Base-by-base conservation (phyloP, 2,113 vertebrate species). In the Dromiciops gliroides region DNA sequence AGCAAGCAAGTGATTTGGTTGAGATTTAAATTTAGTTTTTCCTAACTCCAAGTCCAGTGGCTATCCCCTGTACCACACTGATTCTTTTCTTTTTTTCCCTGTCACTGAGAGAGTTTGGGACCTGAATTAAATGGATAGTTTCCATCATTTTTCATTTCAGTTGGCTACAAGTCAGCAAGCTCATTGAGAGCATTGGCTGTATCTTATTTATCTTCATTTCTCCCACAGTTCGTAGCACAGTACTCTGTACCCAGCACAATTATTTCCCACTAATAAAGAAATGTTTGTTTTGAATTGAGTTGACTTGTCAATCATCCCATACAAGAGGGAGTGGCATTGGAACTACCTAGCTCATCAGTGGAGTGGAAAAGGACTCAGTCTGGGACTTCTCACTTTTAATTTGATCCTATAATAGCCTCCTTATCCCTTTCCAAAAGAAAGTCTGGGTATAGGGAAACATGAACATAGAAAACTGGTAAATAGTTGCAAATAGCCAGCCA, bases 401-500 rank as follows among this genome's bases (percentile, higher is more conserved):
- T 92, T 44, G 12, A 26, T 56, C 52, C n/a, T 90, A 2, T 37
- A 60, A 83, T 47, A 50, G 88, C 26, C 14, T 4, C n/a, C 92
- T 94, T 88, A 91, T 92, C 92, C 37, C 92, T 75, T 95, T 51
- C 14, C 90, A 49, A 91, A 97, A 7, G 93, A 47, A 19, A 60
- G 37, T 48, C 49, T 75, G 90, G 47, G 22, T 90, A 8, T 92
- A n/a, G 44, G 26, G 37, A 92, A 92, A 94, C 91, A 44, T 93
- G 50, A 95, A 67, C 26, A 14, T 28, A 52, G 93, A 89, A 92
- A 14, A 60, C 89, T 92, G 91, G 83, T 75, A 95, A 90, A 44
- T 75, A 24, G 12, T 92, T 90, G 89, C 90, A 95, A 89, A 48
- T 83, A 23, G 4, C 7, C 19, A 83, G 67, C n/a, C 37, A 44